Evolutionary conservation across 2,888 invertebrate species (phyloP).

Genomic region (Anoplius nigerrimus): DNA sequence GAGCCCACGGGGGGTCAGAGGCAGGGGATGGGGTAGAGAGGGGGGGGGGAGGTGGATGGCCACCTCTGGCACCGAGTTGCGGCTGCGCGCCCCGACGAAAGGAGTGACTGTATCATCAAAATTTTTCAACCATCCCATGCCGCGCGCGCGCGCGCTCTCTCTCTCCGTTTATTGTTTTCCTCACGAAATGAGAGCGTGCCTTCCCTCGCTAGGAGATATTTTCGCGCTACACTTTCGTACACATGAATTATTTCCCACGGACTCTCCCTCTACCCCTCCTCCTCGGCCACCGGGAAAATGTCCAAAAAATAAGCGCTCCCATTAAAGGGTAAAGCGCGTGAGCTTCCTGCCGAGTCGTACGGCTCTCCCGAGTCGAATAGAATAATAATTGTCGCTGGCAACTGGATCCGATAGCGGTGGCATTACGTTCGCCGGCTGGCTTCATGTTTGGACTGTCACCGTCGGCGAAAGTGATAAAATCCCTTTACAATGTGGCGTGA

Average conservation of each 20-base stretch:
- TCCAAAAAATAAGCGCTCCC: too few relatives aligned
- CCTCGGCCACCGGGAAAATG: too few relatives aligned
- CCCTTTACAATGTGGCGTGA: conserved; percentile 18
- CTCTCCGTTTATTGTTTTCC: too few relatives aligned
- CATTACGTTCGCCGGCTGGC: conserved; percentile 8
- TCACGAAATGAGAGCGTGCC: too few relatives aligned
- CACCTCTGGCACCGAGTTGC: conserved; percentile 31
- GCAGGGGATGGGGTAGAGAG: neutral
- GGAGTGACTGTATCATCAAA: conserved; percentile 14
- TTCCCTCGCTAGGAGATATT: neutral
- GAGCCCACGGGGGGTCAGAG: neutral
- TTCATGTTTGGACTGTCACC: too few relatives aligned
- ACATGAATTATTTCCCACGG: too few relatives aligned
- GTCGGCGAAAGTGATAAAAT: conserved; percentile 18
- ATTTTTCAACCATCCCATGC: neutral
- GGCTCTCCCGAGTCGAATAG: too few relatives aligned
- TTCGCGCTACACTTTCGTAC: too few relatives aligned
- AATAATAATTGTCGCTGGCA: neutral
- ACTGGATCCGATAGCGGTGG: conserved; percentile 25
- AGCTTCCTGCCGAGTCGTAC: too few relatives aligned
- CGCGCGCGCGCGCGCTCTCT: too few relatives aligned
- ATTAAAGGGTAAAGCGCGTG: too few relatives aligned
- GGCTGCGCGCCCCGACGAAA: conserved; percentile 33
- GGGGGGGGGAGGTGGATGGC: neutral
- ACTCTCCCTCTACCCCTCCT: too few relatives aligned